Evolutionary conservation across 2,797 vertebrate species (phyloP).

Genomic region (Catostomus latipinnis): DNA sequence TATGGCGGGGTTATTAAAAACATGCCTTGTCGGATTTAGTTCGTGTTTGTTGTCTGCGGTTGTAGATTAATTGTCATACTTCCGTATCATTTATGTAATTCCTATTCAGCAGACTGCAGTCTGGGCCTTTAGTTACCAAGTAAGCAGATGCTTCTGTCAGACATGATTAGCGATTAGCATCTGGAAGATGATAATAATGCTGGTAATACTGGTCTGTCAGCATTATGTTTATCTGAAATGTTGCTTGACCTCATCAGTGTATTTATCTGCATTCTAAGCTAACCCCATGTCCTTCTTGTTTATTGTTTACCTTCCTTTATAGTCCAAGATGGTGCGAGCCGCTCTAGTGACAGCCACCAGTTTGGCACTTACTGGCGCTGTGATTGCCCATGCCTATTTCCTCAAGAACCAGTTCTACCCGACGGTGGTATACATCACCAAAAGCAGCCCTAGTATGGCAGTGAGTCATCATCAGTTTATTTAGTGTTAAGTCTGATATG

Average conservation of each 20-base stretch:
- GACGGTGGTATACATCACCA: constrained; percentile 96
- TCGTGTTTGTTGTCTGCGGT: neutral
- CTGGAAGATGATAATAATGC: neutral
- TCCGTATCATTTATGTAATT: neutral
- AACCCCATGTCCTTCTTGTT: neutral
- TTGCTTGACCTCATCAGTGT: neutral
- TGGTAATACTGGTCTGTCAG: neutral
- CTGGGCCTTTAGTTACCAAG: neutral
- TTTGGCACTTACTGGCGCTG: constrained; percentile 89
- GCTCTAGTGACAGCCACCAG: constrained; percentile 90
- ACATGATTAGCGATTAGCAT: neutral
- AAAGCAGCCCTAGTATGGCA: constrained; percentile 98
- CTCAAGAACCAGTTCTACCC: constrained; percentile 98
- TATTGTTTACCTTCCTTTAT: neutral
- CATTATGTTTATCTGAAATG: constrained; percentile 6
- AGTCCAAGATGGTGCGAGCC: constrained; percentile 85
- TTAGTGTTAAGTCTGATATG: neutral
- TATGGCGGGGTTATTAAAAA: constrained; percentile 1
- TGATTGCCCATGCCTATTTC: constrained; percentile 93
- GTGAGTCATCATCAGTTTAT: constrained; percentile 76
- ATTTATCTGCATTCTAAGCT: neutral
- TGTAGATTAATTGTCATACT: neutral
- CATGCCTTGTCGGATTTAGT: too few relatives aligned
- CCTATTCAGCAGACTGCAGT: neutral
- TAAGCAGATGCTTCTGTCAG: neutral